Conservation (phyloP, 2,888 invertebrate genomes). For the Drosophila picticornis region DNA sequence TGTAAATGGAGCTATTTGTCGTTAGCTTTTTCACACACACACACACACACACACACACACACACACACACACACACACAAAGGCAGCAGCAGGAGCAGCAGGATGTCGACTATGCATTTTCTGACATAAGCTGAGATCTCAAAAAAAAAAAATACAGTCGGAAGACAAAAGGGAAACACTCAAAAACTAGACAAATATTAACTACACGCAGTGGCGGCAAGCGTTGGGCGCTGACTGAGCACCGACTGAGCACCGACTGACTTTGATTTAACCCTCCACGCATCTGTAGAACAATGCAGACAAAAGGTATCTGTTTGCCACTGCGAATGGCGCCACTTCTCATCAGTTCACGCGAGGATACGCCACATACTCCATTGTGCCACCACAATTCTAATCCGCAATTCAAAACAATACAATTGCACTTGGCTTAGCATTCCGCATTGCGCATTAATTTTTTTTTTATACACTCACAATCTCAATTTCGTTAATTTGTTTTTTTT, state of each 20-base stretch:
- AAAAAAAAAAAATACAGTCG: constrained; percentile 47
- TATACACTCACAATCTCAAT: neutral
- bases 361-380: constrained; percentile 4
- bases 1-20: constrained; percentile 74
- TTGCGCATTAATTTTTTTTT: neutral
- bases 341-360: constrained; percentile 33
- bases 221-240: neutral
- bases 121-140: constrained; percentile 37
- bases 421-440: neutral
- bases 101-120: constrained; percentile 36
- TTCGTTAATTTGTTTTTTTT: neutral
- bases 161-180: constrained; percentile 69
- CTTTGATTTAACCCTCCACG: constrained; percentile 23
- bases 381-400: constrained; percentile 3
- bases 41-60: constrained; percentile 23
- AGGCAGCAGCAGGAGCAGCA: constrained; percentile 45
- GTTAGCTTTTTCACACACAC: constrained; percentile 36
- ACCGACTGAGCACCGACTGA: neutral
- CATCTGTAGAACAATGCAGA: constrained; percentile 34
- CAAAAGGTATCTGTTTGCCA: constrained; percentile 29
- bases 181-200: constrained; percentile 78
- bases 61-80: constrained; percentile 34
- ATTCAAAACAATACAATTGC: constrained; percentile 10
- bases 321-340: constrained; percentile 41
- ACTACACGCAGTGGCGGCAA: constrained; percentile 28